phyloP scores from a whole-genome alignment of 2,797 vertebrate genomes.

The Pipistrellus kuhlii region DNA sequence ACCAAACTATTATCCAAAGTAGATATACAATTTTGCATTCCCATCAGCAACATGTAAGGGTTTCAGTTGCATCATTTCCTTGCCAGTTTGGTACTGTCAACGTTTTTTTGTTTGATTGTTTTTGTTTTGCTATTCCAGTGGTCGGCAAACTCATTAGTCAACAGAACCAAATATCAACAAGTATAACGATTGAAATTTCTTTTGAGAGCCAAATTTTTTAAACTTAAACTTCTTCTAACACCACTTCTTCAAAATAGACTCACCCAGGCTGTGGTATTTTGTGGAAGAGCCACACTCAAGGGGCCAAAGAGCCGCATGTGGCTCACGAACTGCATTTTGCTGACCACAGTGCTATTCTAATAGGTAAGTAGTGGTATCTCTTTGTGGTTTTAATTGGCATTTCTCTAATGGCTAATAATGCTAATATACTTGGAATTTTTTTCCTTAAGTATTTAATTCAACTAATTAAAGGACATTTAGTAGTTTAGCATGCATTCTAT shows the following conservation, averaged over 20 bases:
- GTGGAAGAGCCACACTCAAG: no score
- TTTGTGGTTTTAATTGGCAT: conserved; percentile 18
- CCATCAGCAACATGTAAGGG: neutral
- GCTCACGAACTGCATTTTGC: no score
- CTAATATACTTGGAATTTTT: neutral
- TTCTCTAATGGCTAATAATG: conserved; percentile 53
- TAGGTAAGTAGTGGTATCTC: conserved; percentile 6
- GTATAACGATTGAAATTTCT: no score
- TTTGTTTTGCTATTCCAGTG: conserved; percentile 8
- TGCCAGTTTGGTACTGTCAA: neutral
- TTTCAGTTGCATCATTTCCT: neutral
- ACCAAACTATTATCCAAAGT: neutral
- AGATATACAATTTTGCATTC: neutral
- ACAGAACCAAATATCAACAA: no score
- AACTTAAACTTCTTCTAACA: no score
- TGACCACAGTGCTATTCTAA: neutral
- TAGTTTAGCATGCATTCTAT: conserved; percentile 35
- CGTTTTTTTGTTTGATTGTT: neutral
- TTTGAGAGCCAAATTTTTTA: no score
- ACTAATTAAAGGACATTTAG: conserved; percentile 50
- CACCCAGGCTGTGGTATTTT: no score
- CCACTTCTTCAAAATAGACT: no score
- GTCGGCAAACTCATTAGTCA: no score
- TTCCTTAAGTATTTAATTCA: conserved; percentile 45
- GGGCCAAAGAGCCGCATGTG: no score